A percentile compares a stretch with the other conserved stretches of the same genome.
phyloP scores from a whole-genome alignment of 2,113 vertebrate genomes.

The Syrrhaptes paradoxus region DNA sequence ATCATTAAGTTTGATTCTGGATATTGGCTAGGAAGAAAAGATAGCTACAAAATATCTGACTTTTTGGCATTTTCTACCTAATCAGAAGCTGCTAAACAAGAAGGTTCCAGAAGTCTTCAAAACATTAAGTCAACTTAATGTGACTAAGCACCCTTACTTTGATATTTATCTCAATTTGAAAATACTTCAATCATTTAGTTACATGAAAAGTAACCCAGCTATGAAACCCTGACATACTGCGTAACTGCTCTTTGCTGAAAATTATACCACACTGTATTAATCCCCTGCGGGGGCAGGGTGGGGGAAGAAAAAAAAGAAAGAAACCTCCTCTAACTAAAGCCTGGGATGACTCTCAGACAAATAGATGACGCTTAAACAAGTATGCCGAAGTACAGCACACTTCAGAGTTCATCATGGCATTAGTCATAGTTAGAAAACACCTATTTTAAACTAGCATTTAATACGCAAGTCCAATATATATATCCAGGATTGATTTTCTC shows the following conservation, averaged over 20 bases:
- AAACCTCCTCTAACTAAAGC: conserved; percentile 35
- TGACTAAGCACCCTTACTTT: conserved; percentile 40
- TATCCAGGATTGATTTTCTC: background rate
- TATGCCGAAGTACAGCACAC: conserved; percentile 22
- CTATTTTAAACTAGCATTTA: background rate
- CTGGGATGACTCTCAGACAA: conserved; percentile 39
- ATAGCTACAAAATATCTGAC: background rate
- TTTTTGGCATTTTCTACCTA: background rate
- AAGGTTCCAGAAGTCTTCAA: conserved; percentile 22
- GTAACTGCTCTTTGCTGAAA: conserved; percentile 25
- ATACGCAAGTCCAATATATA: background rate
- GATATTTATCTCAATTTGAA: conserved; percentile 24
- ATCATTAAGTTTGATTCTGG: background rate
- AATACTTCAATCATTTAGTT: conserved; percentile 38
- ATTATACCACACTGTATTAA: conserved; percentile 33
- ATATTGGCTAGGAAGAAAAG: background rate
- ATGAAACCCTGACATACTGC: background rate
- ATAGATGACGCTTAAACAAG: background rate
- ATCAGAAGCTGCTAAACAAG: background rate
- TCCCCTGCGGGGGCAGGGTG: background rate
- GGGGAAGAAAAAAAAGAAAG: background rate
- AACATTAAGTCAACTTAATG: background rate
- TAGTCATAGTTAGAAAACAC: conserved; percentile 22
- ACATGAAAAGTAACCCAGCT: conserved; percentile 21
- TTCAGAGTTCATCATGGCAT: conserved; percentile 28